phyloP scores from a whole-genome alignment of 2,797 vertebrate species.

The Acanthiza pusilla region DNA sequence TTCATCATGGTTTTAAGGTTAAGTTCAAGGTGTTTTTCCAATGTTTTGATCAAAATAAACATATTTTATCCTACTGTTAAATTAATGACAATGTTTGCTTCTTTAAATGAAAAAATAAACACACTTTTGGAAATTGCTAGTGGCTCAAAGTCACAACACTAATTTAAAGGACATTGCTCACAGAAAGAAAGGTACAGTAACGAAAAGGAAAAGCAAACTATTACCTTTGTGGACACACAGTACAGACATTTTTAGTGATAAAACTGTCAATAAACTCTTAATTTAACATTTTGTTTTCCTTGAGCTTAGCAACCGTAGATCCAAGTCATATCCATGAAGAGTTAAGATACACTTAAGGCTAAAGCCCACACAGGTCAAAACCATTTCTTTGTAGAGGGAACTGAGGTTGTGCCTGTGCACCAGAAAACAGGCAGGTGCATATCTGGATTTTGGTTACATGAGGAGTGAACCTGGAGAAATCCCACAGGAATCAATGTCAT shows the following conservation, averaged over 20 bases:
- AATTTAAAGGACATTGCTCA: not conserved
- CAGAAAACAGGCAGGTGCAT: not conserved
- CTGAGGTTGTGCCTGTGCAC: not conserved
- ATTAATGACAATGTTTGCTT: not conserved
- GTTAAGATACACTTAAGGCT: not conserved
- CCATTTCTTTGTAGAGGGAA: not conserved
- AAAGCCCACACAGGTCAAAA: not conserved
- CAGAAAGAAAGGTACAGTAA: not conserved
- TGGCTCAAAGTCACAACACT: not conserved
- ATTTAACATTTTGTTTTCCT: not conserved
- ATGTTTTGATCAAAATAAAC: not conserved
- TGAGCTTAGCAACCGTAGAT: not conserved
- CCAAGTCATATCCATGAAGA: not conserved
- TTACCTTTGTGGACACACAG: not conserved
- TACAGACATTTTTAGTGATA: not conserved
- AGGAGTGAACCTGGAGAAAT: not conserved
- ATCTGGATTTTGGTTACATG: not conserved
- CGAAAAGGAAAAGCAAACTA: not conserved
- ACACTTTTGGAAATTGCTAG: not conserved
- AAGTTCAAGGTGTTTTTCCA: not conserved
- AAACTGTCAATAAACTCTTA: not conserved
- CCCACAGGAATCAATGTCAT: not conserved
- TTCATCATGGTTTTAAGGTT: not conserved
- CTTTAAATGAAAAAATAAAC: not conserved
- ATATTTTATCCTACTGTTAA: not conserved